Evolutionary conservation across 53 echinoderm and acorn worm genomes (phyloP).

Genomic region (Luidia sarsii): DNA sequence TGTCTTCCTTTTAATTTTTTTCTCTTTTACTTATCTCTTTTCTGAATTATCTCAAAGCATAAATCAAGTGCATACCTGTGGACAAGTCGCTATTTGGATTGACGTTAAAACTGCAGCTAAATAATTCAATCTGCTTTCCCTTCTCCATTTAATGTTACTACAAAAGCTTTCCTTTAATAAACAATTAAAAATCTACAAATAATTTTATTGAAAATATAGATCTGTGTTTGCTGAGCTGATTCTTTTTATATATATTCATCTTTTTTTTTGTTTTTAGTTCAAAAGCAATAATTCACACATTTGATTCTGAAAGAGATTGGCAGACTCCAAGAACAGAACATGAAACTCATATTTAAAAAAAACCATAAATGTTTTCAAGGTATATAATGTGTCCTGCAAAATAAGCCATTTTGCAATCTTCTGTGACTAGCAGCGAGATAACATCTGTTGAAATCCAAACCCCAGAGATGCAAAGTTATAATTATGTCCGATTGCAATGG

Average conservation of each 20-base stretch:
- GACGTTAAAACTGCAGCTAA: too few relatives aligned
- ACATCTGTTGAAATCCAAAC: too few relatives aligned
- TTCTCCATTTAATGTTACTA: conserved; percentile 21
- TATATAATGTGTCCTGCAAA: background rate
- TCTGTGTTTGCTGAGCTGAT: too few relatives aligned
- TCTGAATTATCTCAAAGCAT: too few relatives aligned
- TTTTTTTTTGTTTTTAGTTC: background rate
- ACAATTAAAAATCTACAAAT: conserved; percentile 56
- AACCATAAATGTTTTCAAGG: background rate
- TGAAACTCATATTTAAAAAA: background rate
- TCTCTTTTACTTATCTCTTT: too few relatives aligned
- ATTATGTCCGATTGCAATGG: too few relatives aligned
- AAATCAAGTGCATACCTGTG: too few relatives aligned
- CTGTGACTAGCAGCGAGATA: too few relatives aligned
- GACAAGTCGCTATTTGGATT: too few relatives aligned
- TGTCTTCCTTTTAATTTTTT: too few relatives aligned
- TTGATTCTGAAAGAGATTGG: conserved; percentile 25
- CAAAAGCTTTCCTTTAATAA: conserved; percentile 17
- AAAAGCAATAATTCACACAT: conserved; percentile 3
- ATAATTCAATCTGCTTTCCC: too few relatives aligned
- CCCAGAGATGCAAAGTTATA: too few relatives aligned
- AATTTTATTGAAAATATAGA: conserved; percentile 36
- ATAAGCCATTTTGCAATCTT: background rate
- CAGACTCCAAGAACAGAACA: conserved; percentile 12
- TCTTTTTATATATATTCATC: background rate